Conservation (phyloP, 2,888 invertebrate species). For the Spatulosminthurus flaviceps region DNA sequence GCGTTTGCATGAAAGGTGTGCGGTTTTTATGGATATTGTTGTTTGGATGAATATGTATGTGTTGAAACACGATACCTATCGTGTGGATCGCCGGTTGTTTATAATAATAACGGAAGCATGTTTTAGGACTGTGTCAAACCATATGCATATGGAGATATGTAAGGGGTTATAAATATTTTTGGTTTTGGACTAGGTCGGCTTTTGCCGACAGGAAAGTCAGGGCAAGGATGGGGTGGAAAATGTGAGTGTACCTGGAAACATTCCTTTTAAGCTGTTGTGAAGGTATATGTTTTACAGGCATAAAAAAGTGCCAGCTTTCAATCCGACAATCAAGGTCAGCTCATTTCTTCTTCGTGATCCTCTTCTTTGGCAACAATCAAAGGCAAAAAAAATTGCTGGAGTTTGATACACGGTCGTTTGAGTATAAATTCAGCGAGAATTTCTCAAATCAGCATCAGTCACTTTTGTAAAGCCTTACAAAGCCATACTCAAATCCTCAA, state of each 20-base stretch:
- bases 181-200: slow-evolving; percentile 1
- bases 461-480: neutral
- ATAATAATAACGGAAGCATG: neutral
- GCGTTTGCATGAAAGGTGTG: neutral
- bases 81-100: neutral
- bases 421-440: neutral
- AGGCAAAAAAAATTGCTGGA: neutral
- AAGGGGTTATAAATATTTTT: neutral
- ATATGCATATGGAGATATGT: neutral
- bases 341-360: slow-evolving; percentile 13
- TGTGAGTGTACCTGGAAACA: neutral
- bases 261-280: neutral
- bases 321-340: neutral
- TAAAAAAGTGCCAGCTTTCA: neutral
- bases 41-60: too few species aligned
- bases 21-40: neutral
- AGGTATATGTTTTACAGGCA: neutral
- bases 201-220: slow-evolving; percentile 1
- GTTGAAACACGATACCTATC: neutral
- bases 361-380: slow-evolving; percentile 2
- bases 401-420: neutral
- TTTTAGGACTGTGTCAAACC: neutral
- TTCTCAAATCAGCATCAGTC: slow-evolving; percentile 18
- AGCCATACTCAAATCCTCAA: neutral
- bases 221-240: neutral